Evolutionary conservation across 2,113 vertebrate genomes (phyloP), one percentile per base, ranked within the genome.

Genomic region (Chamaetylas fuelleborni): DNA sequence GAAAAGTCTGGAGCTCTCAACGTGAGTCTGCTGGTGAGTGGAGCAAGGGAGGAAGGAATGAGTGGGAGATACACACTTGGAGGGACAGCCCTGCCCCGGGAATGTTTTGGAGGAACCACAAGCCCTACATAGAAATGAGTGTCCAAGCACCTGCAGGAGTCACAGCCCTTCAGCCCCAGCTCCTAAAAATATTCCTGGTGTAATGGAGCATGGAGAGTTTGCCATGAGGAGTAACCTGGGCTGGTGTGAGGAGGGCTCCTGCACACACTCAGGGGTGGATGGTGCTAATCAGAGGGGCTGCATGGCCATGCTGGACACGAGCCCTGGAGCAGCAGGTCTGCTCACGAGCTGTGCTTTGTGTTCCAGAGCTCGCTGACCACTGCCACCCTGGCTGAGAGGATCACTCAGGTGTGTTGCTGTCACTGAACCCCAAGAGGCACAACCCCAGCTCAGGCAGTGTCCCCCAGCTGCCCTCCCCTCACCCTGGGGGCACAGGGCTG

Each of bases 331-430:
- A 50, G 36, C 89, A 24, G n/a, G 29, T 2, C 6, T 1, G 29
- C 14, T 10, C 71, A 42, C 0, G 2, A 43, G 33, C 60, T 40
- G 15, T 8, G 28, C 42, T 73, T 86, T 77, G 42, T 48, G 50
- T 92, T 96, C 29, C 94, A 96, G 95, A 96, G 54, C 88, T 43
- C 54, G 0, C 82, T 95, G 88, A 96, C 95, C 92, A 96, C 95
- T 0, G 24, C 67, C 76, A 73, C 88, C n/a, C 0, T 93, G 86
- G 64, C 94, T 14, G 79, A 86, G 88, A 92, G 54, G 62, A 86
- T 97, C 19, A 19, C 67, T 8, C 95, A 96, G 96, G 96, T 97
- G 48, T 0, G 88, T 62, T 24, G 40, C 34, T 4, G 6, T 7
- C 2, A 0, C 87, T 4, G 4, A 8, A 1, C 72, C 7, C 77